Conservation (phyloP, 35 echinoderm and acorn worm genomes). For the Eucidaris tribuloides region DNA sequence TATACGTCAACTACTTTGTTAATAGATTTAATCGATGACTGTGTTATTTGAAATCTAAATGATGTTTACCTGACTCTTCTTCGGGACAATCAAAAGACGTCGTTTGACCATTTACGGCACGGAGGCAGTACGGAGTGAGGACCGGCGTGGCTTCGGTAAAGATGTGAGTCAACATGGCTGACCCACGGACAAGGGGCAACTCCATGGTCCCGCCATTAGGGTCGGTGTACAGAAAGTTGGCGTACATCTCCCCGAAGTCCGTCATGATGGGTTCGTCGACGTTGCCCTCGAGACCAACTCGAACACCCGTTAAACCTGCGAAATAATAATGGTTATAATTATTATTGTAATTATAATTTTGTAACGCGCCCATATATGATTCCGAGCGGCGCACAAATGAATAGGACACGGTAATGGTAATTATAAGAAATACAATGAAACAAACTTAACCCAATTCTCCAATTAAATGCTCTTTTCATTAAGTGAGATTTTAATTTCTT, state of each 20-base stretch:
- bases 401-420: too few species aligned
- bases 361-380: too few species aligned
- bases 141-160: constrained; percentile 73
- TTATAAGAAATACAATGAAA: too few species aligned
- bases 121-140: constrained; percentile 67
- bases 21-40: too few species aligned
- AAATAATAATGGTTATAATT: too few species aligned
- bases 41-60: too few species aligned
- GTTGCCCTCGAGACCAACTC: constrained; percentile 49
- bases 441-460: too few species aligned
- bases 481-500: too few species aligned
- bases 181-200: constrained; percentile 73
- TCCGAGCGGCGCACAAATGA: too few species aligned
- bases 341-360: too few species aligned
- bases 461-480: too few species aligned
- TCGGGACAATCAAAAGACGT: constrained; percentile 57
- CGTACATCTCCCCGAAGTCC: constrained; percentile 87
- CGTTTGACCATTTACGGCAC: constrained; percentile 50
- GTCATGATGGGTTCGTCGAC: constrained; percentile 59
- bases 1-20: too few species aligned
- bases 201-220: constrained; percentile 64
- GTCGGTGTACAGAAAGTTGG: constrained; percentile 63
- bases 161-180: constrained; percentile 69
- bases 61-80: constrained; percentile 63
- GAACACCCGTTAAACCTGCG: constrained; percentile 34